Evolutionary conservation across 2,888 invertebrate genomes (phyloP).

Genomic region (Dryomyza anilis): DNA sequence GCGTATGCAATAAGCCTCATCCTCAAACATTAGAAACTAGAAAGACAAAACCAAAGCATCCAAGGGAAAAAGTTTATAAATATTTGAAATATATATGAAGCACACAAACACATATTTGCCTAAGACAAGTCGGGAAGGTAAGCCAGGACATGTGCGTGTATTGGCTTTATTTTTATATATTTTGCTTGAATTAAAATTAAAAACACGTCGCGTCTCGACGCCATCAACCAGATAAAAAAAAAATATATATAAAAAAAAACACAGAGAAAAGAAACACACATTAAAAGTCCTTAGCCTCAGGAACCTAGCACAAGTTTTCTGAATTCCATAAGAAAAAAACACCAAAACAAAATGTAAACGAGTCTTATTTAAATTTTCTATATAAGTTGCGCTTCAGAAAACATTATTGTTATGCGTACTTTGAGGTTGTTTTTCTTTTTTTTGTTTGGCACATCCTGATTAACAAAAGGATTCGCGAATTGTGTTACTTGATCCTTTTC

Average conservation of each 20-base stretch:
- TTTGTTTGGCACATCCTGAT: constrained; percentile 3
- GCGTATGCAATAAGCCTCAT: too few species aligned
- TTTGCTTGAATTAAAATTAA: not conserved
- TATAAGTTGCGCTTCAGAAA: not conserved
- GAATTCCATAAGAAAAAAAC: too few species aligned
- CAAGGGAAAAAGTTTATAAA: too few species aligned
- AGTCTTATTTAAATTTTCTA: constrained; percentile 8
- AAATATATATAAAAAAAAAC: too few species aligned
- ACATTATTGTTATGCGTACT: not conserved
- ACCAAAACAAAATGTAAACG: not conserved
- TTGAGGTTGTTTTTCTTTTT: too few species aligned
- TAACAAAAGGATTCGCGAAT: constrained; percentile 31
- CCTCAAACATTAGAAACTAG: too few species aligned
- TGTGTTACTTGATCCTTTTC: constrained; percentile 30
- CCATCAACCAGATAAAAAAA: not conserved
- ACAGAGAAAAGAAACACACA: not conserved
- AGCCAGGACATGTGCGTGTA: not conserved
- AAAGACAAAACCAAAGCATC: too few species aligned
- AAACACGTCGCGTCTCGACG: constrained; percentile 5
- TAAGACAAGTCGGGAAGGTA: too few species aligned
- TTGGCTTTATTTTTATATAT: too few species aligned
- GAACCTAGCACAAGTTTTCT: too few species aligned
- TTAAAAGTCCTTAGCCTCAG: not conserved
- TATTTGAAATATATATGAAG: too few species aligned
- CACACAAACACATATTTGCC: too few species aligned